A percentile compares a stretch with the other conserved stretches of the same genome.
Evolutionary conservation across 2,797 vertebrate genomes (phyloP).

Genomic region (Rhabdomys pumilio): DNA sequence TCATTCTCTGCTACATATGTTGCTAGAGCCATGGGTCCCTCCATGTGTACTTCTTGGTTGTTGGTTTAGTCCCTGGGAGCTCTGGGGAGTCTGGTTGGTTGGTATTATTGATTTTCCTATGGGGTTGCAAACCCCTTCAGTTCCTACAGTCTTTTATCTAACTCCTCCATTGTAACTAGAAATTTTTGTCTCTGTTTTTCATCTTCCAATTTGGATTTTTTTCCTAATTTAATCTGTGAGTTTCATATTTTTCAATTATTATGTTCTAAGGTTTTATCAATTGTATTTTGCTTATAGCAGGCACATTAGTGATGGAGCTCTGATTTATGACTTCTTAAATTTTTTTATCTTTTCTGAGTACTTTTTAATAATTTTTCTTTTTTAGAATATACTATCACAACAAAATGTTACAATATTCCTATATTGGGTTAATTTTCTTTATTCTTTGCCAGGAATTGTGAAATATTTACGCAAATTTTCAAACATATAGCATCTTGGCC

Average conservation of each 20-base stretch:
- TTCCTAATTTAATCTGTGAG: neutral
- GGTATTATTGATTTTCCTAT: too few species aligned
- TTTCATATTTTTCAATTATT: neutral
- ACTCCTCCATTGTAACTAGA: neutral
- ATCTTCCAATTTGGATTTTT: neutral
- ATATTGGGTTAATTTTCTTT: neutral
- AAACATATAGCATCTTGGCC: neutral
- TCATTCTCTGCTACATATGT: too few species aligned
- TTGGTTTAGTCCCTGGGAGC: too few species aligned
- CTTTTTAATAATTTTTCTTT: neutral
- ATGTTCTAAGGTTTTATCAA: neutral
- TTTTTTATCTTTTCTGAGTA: neutral
- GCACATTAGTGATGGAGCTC: neutral
- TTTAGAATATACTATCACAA: neutral
- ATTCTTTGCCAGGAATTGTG: neutral
- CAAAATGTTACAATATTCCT: neutral
- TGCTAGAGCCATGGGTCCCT: too few species aligned
- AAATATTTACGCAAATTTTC: neutral
- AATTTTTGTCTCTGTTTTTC: slow-evolving; percentile 3
- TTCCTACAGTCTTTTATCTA: too few species aligned
- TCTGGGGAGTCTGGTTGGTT: too few species aligned
- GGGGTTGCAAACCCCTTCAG: too few species aligned
- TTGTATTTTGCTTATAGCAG: slow-evolving; percentile 30
- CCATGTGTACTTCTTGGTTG: too few species aligned
- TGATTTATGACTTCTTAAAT: neutral